These are phyloP conservation scores for Nannoperca australis DNA, from an alignment of 2,797 vertebrate genomes.

Conservation along the genomic window DNA sequence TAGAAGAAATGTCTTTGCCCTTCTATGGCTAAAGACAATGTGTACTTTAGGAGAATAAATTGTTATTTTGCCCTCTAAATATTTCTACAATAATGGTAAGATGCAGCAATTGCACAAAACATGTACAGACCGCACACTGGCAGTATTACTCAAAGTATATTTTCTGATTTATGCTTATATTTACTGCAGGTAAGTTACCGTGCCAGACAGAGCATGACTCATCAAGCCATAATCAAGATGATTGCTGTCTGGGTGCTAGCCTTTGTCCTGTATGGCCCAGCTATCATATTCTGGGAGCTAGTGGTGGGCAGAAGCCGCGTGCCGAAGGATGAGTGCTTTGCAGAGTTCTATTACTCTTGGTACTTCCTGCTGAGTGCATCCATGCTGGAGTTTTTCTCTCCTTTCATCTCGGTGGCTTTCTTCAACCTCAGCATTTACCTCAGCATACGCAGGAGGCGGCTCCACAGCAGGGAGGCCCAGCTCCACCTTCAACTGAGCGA, in stretches of 20 bases:
- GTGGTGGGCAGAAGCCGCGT: conserved; percentile 74
- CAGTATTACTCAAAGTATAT: neutral
- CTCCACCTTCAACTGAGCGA: conserved; percentile 65
- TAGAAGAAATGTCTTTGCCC: neutral
- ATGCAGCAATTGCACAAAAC: neutral
- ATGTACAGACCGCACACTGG: neutral
- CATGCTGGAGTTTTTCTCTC: conserved; percentile 90
- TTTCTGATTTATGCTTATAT: conserved; percentile 55
- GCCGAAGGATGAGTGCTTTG: conserved; percentile 77
- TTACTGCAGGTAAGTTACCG: conserved; percentile 89
- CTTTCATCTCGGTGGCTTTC: conserved; percentile 88
- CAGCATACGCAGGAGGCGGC: conserved; percentile 86
- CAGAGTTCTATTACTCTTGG: conserved; percentile 87
- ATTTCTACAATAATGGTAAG: neutral
- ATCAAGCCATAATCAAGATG: conserved; percentile 86
- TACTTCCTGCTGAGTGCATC: conserved; percentile 86
- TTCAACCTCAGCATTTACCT: conserved; percentile 92
- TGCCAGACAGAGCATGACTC: conserved; percentile 82
- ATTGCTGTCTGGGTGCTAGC: conserved; percentile 89
- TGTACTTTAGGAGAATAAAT: neutral
- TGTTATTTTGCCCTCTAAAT: neutral
- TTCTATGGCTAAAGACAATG: neutral
- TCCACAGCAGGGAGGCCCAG: conserved; percentile 66
- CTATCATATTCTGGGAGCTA: conserved; percentile 88
- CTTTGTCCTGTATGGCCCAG: conserved; percentile 90